Evolutionary conservation across 2,797 vertebrate species (phyloP).

Genomic region (Apogon hyalosoma): DNA sequence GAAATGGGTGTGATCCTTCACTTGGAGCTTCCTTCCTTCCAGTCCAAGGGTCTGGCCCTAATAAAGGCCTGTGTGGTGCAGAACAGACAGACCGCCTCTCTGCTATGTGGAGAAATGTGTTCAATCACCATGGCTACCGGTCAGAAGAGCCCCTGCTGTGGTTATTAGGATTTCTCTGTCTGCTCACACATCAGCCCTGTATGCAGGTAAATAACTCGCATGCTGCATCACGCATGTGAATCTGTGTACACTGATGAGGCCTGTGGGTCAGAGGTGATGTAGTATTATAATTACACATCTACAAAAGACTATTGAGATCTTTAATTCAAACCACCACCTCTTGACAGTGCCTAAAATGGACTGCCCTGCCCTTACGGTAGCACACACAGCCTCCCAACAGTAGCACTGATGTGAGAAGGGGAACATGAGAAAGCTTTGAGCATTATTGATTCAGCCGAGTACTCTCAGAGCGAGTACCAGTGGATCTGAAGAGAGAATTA

Average conservation of each 20-base stretch:
- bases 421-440: conserved; percentile 83
- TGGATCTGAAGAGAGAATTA: conserved; percentile 81
- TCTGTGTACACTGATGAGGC: conserved; percentile 29
- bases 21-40: conserved; percentile 62
- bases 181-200: conserved; percentile 63
- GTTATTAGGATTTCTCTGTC: conserved; percentile 75
- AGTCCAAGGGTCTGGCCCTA: conserved; percentile 53
- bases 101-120: conserved; percentile 76
- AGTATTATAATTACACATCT: conserved; percentile 39
- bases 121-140: conserved; percentile 80
- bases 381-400: conserved; percentile 36
- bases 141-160: conserved; percentile 73
- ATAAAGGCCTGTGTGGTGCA: conserved; percentile 63
- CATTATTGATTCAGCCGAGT: conserved; percentile 78
- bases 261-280: conserved; percentile 59
- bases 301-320: conserved; percentile 6
- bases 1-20: conserved; percentile 61
- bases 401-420: conserved; percentile 63
- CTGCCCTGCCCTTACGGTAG: conserved; percentile 1
- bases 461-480: conserved; percentile 70
- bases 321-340: conserved; percentile 37
- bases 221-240: conserved; percentile 44
- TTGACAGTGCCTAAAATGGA: conserved; percentile 41
- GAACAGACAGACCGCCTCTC: conserved; percentile 57
- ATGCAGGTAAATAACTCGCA: conserved; percentile 66